Evolutionary conservation across 2,113 vertebrate genomes (phyloP), one percentile per base, ranked within the genome.

Genomic region (Erpornis zantholeuca): DNA sequence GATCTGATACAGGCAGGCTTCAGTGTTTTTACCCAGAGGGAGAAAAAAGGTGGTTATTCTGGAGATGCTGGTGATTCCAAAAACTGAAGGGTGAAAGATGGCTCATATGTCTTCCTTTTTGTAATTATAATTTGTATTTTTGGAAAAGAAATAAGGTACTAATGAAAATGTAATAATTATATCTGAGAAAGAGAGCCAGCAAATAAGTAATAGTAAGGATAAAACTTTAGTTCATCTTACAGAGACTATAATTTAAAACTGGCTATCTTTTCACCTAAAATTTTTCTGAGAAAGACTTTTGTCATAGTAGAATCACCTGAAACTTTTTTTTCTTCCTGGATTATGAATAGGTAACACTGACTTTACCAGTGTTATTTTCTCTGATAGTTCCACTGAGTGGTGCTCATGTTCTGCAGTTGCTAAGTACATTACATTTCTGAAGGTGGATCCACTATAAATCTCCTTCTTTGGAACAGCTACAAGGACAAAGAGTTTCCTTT

Each of bases 351-450:
- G 0, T 60, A 36, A 8, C 27, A 45, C 68, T 35, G 52, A 49
- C 24, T 69, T 87, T 16, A 19, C 15, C 33, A 31, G 12, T n/a
- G 27, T 27, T 89, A 35, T 61, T 87, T 76, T 85, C 22, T 71
- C 49, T 89, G 23, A 20, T 65, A 75, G 24, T 56, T 78, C 98
- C 98, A 98, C 97, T 92, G 33, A 53, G 97, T 97, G 98, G 98
- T 69, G 95, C 97, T 97, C 86, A 97, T 96, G 96, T 49, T 68
- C 96, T 97, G 83, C 82, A 14, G 22, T 76, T 95, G 40, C 28
- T 3, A 23, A 82, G n/a, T n/a, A n/a, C 42, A 1, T 86, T 53
- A 3, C 42, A 10, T 76, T 86, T 94, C 77, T 70, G 54, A 59
- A 42, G 22, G 29, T 45, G 22, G 44, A 35, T 49, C 71, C 31